Percentiles rank a stretch among this genome's conserved stretches.
These are phyloP conservation scores for Salticus scenicus DNA, from an alignment of 2,888 invertebrate species.

Conservation along the genomic window DNA sequence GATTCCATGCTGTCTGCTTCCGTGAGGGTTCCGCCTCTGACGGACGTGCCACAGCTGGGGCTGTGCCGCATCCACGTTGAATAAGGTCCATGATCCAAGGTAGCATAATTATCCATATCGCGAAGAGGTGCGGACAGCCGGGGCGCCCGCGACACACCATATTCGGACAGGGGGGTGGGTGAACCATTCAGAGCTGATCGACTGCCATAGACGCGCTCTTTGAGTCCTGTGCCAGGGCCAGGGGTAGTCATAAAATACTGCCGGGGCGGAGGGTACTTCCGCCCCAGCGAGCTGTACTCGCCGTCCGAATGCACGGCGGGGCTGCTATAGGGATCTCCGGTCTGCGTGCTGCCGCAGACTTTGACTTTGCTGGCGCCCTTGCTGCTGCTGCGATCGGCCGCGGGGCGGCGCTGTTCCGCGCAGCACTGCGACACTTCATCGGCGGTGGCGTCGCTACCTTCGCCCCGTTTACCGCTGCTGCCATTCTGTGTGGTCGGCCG, in stretches of 20 bases:
- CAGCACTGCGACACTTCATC: conserved; percentile 56
- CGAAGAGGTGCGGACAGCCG: conserved; percentile 40
- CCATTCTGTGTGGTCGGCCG: conserved; percentile 22
- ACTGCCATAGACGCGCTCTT: conserved; percentile 74
- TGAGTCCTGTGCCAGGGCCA: conserved; percentile 69
- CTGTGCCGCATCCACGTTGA: conserved; percentile 72
- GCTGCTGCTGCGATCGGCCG: conserved; percentile 30
- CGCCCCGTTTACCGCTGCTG: conserved; percentile 7
- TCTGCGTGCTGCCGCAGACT: conserved; percentile 92
- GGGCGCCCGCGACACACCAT: conserved; percentile 51
- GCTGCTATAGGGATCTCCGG: conserved; percentile 75
- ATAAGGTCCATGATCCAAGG: conserved; percentile 60
- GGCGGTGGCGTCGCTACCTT: conserved; percentile 28
- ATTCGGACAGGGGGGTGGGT: conserved; percentile 67
- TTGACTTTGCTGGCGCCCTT: conserved; percentile 79
- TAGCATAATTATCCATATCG: conserved; percentile 63
- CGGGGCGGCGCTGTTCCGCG: conserved; percentile 44
- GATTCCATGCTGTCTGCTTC: conserved; percentile 90
- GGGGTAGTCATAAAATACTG: conserved; percentile 71
- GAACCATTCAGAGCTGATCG: conserved; percentile 73
- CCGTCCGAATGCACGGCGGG: conserved; percentile 67
- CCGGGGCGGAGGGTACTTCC: conserved; percentile 46
- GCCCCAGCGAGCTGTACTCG: conserved; percentile 70
- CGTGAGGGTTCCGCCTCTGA: conserved; percentile 80
- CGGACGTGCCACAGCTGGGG: conserved; percentile 68